phyloP scores from a whole-genome alignment of 2,888 invertebrate species.

The Stenodera caucasica region DNA sequence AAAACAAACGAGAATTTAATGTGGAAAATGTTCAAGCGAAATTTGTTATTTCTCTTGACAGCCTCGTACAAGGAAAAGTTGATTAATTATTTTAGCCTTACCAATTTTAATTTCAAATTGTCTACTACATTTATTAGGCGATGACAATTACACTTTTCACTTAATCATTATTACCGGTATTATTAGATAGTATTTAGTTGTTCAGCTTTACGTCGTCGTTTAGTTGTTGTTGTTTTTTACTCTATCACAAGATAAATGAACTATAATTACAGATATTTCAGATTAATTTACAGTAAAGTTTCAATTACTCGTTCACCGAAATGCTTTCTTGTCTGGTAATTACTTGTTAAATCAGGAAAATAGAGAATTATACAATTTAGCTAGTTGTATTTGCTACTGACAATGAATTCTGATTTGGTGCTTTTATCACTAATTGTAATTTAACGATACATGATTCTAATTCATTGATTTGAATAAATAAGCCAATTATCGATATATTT shows the following conservation, averaged over 20 bases:
- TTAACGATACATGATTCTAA: not conserved
- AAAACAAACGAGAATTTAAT: conserved; percentile 28
- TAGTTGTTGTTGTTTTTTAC: too few relatives aligned
- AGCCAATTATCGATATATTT: too few relatives aligned
- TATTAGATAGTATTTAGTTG: not conserved
- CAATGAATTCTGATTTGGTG: not conserved
- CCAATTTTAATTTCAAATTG: conserved; percentile 30
- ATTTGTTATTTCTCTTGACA: conserved; percentile 28
- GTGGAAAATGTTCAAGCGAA: conserved; percentile 24
- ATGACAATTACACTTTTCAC: conserved; percentile 21
- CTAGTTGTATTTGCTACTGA: not conserved
- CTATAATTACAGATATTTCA: not conserved
- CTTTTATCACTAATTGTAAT: not conserved
- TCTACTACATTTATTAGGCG: conserved; percentile 26
- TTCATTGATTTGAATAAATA: not conserved
- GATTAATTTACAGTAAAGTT: not conserved
- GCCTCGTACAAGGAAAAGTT: conserved; percentile 23
- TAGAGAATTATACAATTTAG: not conserved
- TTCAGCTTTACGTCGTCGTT: not conserved
- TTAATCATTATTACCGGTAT: conserved; percentile 23
- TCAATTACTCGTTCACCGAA: not conserved
- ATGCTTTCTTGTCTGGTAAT: not conserved
- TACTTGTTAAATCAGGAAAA: not conserved
- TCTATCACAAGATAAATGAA: not conserved
- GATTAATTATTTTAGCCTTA: conserved; percentile 25